Conservation (phyloP, 2,797 vertebrate species). For the Crenuchus spilurus region DNA sequence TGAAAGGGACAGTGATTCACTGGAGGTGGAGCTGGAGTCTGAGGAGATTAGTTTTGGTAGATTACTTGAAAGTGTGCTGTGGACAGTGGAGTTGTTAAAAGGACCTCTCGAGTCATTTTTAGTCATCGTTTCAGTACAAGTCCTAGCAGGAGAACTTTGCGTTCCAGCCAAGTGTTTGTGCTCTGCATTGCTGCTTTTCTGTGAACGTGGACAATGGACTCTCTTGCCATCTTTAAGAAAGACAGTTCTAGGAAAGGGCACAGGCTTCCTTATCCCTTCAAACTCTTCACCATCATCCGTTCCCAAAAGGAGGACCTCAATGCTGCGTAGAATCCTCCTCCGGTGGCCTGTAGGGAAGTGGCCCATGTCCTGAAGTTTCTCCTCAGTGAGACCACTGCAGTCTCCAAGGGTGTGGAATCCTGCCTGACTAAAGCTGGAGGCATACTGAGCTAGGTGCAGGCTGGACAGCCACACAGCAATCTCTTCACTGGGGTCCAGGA, state of each 20-base stretch:
- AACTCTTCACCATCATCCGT: neutral
- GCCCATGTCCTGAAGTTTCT: slow-evolving; percentile 79
- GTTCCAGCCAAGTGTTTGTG: slow-evolving; percentile 37
- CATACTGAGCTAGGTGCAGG: slow-evolving; percentile 88
- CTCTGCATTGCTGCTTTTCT: slow-evolving; percentile 4
- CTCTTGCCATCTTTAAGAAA: slow-evolving; percentile 62
- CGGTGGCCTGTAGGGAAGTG: slow-evolving; percentile 91
- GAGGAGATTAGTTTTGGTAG: slow-evolving; percentile 22
- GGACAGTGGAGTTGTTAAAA: slow-evolving; percentile 18
- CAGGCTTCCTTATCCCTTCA: slow-evolving; percentile 29
- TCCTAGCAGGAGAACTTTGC: slow-evolving; percentile 61
- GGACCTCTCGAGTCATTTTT: neutral
- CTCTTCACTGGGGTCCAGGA: slow-evolving; percentile 65
- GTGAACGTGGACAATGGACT: slow-evolving; percentile 46
- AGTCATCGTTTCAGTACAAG: slow-evolving; percentile 35
- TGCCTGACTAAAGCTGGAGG: slow-evolving; percentile 71
- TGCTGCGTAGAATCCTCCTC: slow-evolving; percentile 86
- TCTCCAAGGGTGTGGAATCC: slow-evolving; percentile 81
- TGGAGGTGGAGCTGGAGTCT: slow-evolving; percentile 35
- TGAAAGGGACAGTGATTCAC: slow-evolving; percentile 58
- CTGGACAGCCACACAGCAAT: slow-evolving; percentile 82
- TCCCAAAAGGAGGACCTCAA: slow-evolving; percentile 70
- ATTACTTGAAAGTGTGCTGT: slow-evolving; percentile 41
- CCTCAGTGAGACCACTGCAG: slow-evolving; percentile 81
- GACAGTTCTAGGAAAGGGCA: slow-evolving; percentile 62